Evolutionary conservation across 2,113 vertebrate genomes (phyloP).

Genomic region (Alexandromys fortis): DNA sequence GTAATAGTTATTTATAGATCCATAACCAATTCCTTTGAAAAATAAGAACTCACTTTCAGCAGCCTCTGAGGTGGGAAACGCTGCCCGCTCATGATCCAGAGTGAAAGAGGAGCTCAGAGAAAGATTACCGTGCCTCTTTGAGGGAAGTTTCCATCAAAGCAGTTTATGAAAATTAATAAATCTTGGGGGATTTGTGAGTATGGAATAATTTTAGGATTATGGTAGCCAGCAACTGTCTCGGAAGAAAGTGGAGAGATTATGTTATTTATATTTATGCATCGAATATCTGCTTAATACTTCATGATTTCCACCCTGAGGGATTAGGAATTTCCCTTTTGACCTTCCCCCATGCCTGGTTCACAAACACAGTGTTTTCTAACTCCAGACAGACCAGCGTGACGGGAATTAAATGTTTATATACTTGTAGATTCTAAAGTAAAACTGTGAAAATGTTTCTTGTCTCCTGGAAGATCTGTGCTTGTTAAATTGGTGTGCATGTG

Average conservation of each 20-base stretch:
- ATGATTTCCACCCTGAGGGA: constrained; percentile 75
- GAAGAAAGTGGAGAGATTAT: constrained; percentile 83
- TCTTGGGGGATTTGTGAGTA: constrained; percentile 80
- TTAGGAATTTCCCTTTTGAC: constrained; percentile 73
- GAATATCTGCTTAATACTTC: constrained; percentile 78
- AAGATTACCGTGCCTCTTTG: constrained; percentile 81
- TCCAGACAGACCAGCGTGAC: not conserved
- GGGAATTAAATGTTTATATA: constrained; percentile 31
- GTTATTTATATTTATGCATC: constrained; percentile 82
- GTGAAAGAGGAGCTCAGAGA: constrained; percentile 77
- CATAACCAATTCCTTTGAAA: constrained; percentile 75
- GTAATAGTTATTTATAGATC: constrained; percentile 79
- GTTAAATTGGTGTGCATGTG: not conserved
- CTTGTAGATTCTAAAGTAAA: constrained; percentile 52
- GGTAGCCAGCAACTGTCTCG: constrained; percentile 73
- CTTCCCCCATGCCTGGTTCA: constrained; percentile 60
- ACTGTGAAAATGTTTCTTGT: constrained; percentile 55
- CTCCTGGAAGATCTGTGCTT: constrained; percentile 62
- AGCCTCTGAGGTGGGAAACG: constrained; percentile 78
- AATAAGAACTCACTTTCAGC: constrained; percentile 74
- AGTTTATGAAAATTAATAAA: constrained; percentile 87
- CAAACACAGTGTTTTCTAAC: constrained; percentile 54
- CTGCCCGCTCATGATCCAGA: constrained; percentile 64
- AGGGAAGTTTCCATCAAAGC: constrained; percentile 81
- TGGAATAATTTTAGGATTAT: constrained; percentile 84